Base-by-base conservation (phyloP, 2,888 invertebrate species). In the Steromphala cineraria region DNA sequence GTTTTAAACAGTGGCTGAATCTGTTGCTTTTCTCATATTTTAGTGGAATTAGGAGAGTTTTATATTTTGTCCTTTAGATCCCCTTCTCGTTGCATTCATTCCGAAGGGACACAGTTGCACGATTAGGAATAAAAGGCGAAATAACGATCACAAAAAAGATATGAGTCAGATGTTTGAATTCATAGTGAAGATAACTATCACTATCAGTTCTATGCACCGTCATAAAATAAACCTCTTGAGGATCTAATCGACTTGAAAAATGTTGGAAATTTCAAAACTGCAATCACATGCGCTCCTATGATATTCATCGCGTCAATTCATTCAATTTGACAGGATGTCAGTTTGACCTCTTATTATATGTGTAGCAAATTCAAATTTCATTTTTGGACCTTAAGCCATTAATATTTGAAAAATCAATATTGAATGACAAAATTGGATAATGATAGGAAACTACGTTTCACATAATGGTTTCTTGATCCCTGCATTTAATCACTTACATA, bases 21-120 rank as follows among this genome's bases (percentile, higher is more conserved):
- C 62, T 62, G 62, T 62, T 28, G 24, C 62, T 15, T 62, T 24
- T 24, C 62, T 28, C 62, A 28, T 62, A 62, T 62, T 62, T 62
- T 62, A 28, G 28, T 15, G 46, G 28, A 24, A 62, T 62, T 62
- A 62, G 15, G 62, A 62, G 62, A 28, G 62, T 62, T 62, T 62
- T 62, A 62, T 62, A 62, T 62, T 62, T 62, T 62, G 28, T 62
- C 62, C 62, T 28, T 62, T 62, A 62, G 62, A 62, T 62, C 62
- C 28, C 62, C 28, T 17, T 21, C 28, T 62, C 28, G 13, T 24
- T 56, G 21, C 10, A 19, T 24, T 24, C 19, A 62, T 13, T 24
- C 62, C 15, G 62, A 28, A 24, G 62, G 62, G 62, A 62, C 62
- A 28, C 62, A 62, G 28, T 28, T 24, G 24, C 62, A 62, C 28